A percentile compares a stretch with the other conserved stretches of the same genome.
phyloP scores from a whole-genome alignment of 2,888 invertebrate species.

The Eupithecia exiguata region DNA sequence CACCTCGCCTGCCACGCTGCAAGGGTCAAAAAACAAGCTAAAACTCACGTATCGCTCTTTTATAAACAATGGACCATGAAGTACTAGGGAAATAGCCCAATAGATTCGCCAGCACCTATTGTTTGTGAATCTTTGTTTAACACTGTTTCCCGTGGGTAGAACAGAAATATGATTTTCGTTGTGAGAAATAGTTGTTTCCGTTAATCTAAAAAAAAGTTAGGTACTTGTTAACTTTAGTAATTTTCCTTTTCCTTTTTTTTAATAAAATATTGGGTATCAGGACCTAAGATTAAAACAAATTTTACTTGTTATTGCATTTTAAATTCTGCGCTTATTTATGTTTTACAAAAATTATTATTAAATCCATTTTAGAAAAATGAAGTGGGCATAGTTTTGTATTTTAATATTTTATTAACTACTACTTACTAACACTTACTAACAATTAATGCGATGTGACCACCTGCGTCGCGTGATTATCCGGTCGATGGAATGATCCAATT shows the following conservation, averaged over 20 bases:
- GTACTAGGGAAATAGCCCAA: constrained; percentile 66
- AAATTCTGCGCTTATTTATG: neutral
- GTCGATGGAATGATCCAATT: constrained; percentile 29
- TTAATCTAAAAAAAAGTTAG: too few species aligned
- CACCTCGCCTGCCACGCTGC: constrained; percentile 63
- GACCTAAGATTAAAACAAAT: neutral
- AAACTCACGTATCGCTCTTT: constrained; percentile 71
- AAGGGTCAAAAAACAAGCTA: constrained; percentile 75
- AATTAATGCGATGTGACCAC: too few species aligned
- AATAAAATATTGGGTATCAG: too few species aligned
- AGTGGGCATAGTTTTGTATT: too few species aligned
- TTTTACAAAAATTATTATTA: neutral
- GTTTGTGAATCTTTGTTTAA: constrained; percentile 58
- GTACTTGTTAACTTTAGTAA: too few species aligned
- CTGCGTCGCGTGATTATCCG: constrained; percentile 19
- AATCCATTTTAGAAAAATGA: neutral
- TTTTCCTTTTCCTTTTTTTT: too few species aligned
- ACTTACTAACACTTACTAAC: too few species aligned
- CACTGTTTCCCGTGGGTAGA: constrained; percentile 53
- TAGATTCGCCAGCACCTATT: constrained; percentile 58
- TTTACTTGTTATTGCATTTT: neutral
- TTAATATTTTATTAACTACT: too few species aligned
- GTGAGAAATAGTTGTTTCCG: neutral
- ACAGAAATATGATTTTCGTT: neutral
- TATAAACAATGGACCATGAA: constrained; percentile 63